Percentiles rank a stretch among this genome's conserved stretches.
Evolutionary conservation across 2,113 vertebrate genomes (phyloP).

Genomic region (Coptodon bakossiorum): DNA sequence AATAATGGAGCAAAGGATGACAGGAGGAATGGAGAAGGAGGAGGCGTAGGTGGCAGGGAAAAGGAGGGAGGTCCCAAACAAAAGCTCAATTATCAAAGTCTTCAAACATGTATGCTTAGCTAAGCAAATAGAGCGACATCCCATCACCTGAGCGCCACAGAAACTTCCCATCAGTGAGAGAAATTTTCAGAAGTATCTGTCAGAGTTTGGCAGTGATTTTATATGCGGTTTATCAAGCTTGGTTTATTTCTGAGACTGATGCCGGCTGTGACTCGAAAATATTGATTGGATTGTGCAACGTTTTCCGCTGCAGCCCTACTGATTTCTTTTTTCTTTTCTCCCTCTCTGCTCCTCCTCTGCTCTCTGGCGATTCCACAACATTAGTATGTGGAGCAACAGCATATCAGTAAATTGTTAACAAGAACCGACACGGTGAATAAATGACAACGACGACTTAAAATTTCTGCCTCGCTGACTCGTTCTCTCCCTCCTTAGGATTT

Average conservation of each 20-base stretch:
- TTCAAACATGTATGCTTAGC: slow-evolving; percentile 34
- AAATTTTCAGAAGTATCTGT: not conserved
- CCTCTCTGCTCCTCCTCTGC: slow-evolving; percentile 23
- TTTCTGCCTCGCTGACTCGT: slow-evolving; percentile 34
- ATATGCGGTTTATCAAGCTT: slow-evolving; percentile 29
- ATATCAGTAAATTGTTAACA: slow-evolving; percentile 32
- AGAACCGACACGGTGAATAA: slow-evolving; percentile 24
- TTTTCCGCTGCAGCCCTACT: slow-evolving; percentile 46
- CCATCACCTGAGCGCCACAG: not conserved
- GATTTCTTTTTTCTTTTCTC: slow-evolving; percentile 26
- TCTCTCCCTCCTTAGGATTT: slow-evolving; percentile 26
- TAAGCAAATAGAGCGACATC: slow-evolving; percentile 28
- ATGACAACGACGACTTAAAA: slow-evolving; percentile 23
- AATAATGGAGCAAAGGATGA: slow-evolving; percentile 48
- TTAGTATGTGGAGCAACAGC: slow-evolving; percentile 32
- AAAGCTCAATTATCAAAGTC: slow-evolving; percentile 57
- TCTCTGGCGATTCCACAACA: slow-evolving; percentile 30
- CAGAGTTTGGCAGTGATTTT: slow-evolving; percentile 15
- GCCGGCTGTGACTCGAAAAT: slow-evolving; percentile 46
- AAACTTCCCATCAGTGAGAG: not conserved
- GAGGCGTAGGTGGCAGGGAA: not conserved
- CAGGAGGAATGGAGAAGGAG: slow-evolving; percentile 1
- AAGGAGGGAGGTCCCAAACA: slow-evolving; percentile 45
- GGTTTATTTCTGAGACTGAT: slow-evolving; percentile 52
- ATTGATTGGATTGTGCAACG: slow-evolving; percentile 64